A percentile compares a stretch with the other conserved stretches of the same genome.
These are phyloP conservation scores for Alauda arvensis DNA, from an alignment of 2,797 vertebrate genomes.

Conservation along the genomic window DNA sequence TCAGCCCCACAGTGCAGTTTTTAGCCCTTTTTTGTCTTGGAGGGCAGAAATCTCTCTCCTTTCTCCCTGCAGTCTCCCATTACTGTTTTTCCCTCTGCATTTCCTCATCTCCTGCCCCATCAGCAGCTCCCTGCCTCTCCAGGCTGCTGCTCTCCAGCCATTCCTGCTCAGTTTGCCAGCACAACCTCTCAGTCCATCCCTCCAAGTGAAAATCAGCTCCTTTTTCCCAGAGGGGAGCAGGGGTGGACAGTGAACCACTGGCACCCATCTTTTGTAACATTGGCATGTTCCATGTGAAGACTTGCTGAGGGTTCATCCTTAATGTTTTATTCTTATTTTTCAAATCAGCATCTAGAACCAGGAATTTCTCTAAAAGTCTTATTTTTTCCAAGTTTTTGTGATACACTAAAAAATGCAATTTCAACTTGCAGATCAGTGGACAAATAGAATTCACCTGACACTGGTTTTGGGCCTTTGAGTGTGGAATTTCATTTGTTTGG, in stretches of 20 bases:
- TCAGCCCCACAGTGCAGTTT: neutral
- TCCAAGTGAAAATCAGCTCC: neutral
- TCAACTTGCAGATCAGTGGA: neutral
- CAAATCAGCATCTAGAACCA: neutral
- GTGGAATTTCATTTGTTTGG: neutral
- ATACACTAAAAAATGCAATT: neutral
- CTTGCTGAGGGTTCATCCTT: neutral
- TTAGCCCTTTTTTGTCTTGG: neutral
- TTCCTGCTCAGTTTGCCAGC: neutral
- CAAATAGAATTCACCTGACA: neutral
- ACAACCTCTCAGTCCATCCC: neutral
- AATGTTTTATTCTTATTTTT: neutral
- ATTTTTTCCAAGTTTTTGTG: neutral
- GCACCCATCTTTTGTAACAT: neutral
- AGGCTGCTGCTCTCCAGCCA: neutral
- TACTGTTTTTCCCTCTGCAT: neutral
- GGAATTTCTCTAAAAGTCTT: neutral
- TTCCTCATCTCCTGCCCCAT: neutral
- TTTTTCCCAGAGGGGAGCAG: neutral
- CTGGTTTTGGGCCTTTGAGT: neutral
- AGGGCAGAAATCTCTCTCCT: neutral
- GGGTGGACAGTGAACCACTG: rapidly evolving
- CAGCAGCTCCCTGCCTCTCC: neutral
- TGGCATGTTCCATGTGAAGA: rapidly evolving
- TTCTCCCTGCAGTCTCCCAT: rapidly evolving